Evolutionary conservation across 1,140 invertebrate species (phyloP).

Genomic region (Orchesella cincta): DNA sequence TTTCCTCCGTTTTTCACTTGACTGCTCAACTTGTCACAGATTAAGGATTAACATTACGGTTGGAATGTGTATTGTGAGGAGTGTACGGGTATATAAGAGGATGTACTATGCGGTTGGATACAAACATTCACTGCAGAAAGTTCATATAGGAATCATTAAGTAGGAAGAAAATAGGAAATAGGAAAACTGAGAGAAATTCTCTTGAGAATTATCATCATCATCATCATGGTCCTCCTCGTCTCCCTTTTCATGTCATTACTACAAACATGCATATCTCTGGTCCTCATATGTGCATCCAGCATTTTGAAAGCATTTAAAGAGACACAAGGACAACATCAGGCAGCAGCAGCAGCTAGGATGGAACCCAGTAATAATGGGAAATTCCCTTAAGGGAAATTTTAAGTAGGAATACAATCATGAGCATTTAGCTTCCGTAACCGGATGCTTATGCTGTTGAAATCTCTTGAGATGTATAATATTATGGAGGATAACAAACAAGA

Average conservation of each 20-base stretch:
- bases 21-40: neutral
- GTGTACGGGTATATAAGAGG: neutral
- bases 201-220: neutral
- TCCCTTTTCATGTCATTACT: no score
- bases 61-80: neutral
- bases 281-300: no score
- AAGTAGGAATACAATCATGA: neutral
- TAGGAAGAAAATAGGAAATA: neutral
- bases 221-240: neutral
- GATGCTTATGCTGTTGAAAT: neutral
- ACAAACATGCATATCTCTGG: no score
- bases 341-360: no score
- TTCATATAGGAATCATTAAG: no score
- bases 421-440: neutral
- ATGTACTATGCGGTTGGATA: no score
- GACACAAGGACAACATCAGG: no score
- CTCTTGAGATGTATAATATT: neutral
- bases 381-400: neutral
- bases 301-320: no score
- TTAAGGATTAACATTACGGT: neutral
- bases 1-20: neutral
- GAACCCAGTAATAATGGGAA: neutral
- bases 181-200: neutral
- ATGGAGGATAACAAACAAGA: neutral
- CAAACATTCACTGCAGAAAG: no score